Evolutionary conservation across 2,797 vertebrate species (phyloP).

Genomic region (Chiroxiphia lanceolata): DNA sequence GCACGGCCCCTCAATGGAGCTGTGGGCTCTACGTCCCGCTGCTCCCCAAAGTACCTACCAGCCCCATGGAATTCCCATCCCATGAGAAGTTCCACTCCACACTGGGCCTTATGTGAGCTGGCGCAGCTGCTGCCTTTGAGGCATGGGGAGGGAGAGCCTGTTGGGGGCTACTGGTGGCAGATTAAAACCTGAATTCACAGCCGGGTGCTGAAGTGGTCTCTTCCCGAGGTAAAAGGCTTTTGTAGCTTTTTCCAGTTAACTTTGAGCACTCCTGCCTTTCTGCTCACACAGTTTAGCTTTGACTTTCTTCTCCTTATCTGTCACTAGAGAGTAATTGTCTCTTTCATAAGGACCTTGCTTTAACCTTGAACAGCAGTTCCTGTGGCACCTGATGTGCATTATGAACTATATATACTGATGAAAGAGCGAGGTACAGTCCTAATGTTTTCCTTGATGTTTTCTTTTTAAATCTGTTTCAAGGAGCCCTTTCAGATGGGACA

Average conservation of each 20-base stretch:
- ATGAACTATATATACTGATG: conserved; percentile 51
- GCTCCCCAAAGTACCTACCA: background rate
- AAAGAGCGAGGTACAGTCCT: conserved; percentile 37
- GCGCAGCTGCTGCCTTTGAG: background rate
- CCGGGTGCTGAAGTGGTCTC: background rate
- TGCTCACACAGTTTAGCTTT: background rate
- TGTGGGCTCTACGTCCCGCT: background rate
- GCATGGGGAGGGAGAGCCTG: background rate
- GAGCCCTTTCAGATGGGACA: conserved; percentile 3
- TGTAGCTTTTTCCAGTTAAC: conserved; percentile 18
- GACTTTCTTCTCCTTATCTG: conserved; percentile 55
- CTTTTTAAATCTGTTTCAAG: conserved; percentile 32
- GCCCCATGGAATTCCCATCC: accelerated
- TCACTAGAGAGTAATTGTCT: conserved; percentile 48
- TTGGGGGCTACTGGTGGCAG: background rate
- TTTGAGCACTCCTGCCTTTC: conserved; percentile 40
- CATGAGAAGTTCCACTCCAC: accelerated
- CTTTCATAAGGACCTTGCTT: conserved; percentile 59
- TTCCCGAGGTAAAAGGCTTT: conserved; percentile 8
- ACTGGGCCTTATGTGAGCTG: accelerated
- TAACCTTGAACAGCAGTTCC: conserved; percentile 59
- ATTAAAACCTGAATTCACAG: background rate
- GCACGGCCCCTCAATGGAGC: background rate
- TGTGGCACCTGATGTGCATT: conserved; percentile 33
- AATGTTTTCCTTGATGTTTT: conserved; percentile 39